phyloP scores from a whole-genome alignment of 2,888 invertebrate species.

The Entomobrya proxima region DNA sequence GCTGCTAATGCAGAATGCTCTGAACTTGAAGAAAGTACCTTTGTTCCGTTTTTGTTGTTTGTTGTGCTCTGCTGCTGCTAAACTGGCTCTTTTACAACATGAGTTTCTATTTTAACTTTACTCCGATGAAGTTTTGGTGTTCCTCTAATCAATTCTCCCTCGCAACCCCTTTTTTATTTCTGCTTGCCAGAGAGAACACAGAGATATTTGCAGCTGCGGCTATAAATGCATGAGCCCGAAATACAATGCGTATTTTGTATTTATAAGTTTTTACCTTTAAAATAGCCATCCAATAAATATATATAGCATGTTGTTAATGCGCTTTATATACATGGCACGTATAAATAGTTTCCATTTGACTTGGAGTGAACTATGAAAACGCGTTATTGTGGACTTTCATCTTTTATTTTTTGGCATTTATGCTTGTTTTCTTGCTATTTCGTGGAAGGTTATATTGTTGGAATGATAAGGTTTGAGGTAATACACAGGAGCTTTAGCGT shows the following conservation, averaged over 20 bases:
- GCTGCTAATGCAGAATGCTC: too few species aligned
- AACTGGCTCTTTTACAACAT: too few species aligned
- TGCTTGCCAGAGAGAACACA: too few species aligned
- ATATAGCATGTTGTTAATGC: neutral
- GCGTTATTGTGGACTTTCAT: neutral
- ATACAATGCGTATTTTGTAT: neutral
- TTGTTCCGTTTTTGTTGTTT: constrained; percentile 47
- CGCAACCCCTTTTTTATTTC: too few species aligned
- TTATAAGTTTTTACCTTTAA: neutral
- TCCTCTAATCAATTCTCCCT: neutral
- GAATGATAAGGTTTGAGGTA: neutral
- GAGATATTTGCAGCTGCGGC: too few species aligned
- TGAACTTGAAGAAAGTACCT: constrained; percentile 49
- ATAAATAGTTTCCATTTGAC: constrained; percentile 53
- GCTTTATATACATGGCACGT: too few species aligned
- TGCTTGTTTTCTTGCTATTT: too few species aligned
- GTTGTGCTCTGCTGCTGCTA: neutral
- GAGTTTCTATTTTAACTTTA: too few species aligned
- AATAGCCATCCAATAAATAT: neutral
- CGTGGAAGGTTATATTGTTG: constrained; percentile 19
- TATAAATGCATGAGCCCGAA: too few species aligned
- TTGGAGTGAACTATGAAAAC: constrained; percentile 38
- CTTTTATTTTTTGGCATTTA: constrained; percentile 34
- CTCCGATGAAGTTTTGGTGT: constrained; percentile 23
- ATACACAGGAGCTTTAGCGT: neutral